These are phyloP conservation scores for Strix uralensis DNA, from an alignment of 2,113 vertebrate species.

Conservation along the genomic window DNA sequence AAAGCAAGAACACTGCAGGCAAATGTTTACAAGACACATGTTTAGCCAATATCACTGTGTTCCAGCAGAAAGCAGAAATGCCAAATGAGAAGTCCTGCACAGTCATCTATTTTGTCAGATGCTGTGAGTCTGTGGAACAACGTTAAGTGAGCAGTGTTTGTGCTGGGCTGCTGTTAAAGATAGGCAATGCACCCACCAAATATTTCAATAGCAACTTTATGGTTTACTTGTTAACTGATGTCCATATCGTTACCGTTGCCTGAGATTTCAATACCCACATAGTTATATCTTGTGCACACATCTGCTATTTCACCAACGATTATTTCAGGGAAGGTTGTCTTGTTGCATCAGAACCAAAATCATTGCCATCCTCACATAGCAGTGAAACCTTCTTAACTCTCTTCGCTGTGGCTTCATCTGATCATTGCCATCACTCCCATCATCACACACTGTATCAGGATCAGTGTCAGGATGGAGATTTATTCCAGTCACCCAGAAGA, in stretches of 20 bases:
- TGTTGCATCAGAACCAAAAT: background rate
- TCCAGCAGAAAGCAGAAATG: background rate
- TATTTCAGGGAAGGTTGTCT: background rate
- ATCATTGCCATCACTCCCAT: background rate
- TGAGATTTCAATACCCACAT: background rate
- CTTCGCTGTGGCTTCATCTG: background rate
- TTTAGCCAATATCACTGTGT: background rate
- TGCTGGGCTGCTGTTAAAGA: background rate
- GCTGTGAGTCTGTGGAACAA: background rate
- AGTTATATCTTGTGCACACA: background rate
- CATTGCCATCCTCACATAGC: background rate
- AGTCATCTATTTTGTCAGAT: conserved; percentile 6
- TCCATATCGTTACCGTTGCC: background rate
- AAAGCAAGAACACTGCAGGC: background rate
- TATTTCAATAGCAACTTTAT: background rate
- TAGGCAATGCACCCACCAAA: background rate
- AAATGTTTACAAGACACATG: background rate
- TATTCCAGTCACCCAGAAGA: background rate
- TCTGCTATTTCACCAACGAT: background rate
- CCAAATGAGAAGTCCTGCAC: background rate
- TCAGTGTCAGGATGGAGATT: background rate
- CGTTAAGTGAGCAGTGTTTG: background rate
- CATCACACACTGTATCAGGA: background rate
- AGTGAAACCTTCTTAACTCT: background rate
- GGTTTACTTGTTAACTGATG: background rate